Percentiles rank a stretch among this genome's conserved stretches.
Evolutionary conservation across 2,113 vertebrate species (phyloP).

Genomic region (Dromaius novaehollandiae): DNA sequence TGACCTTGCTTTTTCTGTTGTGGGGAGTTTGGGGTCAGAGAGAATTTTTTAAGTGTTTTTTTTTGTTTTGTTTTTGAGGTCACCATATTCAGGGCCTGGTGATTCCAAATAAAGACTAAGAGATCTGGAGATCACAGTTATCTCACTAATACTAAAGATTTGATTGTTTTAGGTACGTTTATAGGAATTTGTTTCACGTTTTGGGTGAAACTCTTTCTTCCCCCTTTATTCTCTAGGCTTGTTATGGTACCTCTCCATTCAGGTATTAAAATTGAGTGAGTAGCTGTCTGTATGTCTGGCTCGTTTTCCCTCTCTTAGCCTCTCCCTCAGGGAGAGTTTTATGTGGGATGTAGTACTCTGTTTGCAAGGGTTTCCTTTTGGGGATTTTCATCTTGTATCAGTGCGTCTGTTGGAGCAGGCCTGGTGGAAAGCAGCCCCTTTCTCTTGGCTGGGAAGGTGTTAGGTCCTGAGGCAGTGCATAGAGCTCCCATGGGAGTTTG

Average conservation of each 20-base stretch:
- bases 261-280: slow-evolving; percentile 64
- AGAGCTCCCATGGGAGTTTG: background rate
- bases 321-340: slow-evolving; percentile 43
- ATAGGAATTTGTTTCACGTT: background rate
- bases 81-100: rapidly evolving
- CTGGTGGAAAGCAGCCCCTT: background rate
- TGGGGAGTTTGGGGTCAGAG: background rate
- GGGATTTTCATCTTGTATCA: background rate
- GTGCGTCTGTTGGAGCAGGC: background rate
- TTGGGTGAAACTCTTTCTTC: background rate
- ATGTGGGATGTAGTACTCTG: slow-evolving; percentile 32
- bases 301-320: slow-evolving; percentile 41
- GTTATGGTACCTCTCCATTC: slow-evolving; percentile 63
- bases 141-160: background rate
- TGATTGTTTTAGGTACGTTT: background rate
- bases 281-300: slow-evolving; percentile 57
- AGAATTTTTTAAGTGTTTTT: background rate
- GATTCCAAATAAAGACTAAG: background rate
- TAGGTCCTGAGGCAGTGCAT: background rate
- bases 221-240: slow-evolving; percentile 14
- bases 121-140: background rate
- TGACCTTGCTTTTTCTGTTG: background rate
- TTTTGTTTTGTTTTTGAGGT: background rate
- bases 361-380: slow-evolving; percentile 52
- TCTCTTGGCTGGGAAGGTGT: background rate